phyloP scores from a whole-genome alignment of 2,888 invertebrate genomes.

The Panzeria rudis region DNA sequence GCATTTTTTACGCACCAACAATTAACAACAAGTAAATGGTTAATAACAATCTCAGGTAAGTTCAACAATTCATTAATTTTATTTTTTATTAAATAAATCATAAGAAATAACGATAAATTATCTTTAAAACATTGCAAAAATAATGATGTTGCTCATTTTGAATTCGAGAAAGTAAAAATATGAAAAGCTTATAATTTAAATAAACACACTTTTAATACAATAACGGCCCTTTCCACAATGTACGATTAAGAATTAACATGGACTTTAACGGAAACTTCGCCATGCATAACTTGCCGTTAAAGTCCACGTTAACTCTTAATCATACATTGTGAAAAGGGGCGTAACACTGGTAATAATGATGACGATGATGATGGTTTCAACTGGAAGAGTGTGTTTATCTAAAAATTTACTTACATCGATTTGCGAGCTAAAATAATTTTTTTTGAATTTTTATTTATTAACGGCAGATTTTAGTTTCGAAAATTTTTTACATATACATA shows the following conservation, averaged over 20 bases:
- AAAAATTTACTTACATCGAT: conserved; percentile 20
- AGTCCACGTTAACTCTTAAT: too few species aligned
- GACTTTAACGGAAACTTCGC: too few species aligned
- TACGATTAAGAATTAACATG: too few species aligned
- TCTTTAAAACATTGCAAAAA: not conserved
- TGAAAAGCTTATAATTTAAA: conserved; percentile 26
- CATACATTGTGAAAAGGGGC: too few species aligned
- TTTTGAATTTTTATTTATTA: not conserved
- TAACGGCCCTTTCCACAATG: too few species aligned
- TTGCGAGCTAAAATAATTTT: not conserved
- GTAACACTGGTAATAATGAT: not conserved
- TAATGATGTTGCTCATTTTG: conserved; percentile 36
- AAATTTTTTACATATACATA: not conserved
- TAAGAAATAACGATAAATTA: conserved; percentile 7
- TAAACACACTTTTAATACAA: conserved; percentile 46
- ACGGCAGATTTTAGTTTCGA: not conserved
- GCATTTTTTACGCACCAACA: conserved; percentile 59
- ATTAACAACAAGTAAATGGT: conserved; percentile 76
- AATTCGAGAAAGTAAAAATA: conserved; percentile 40
- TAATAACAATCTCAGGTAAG: conserved; percentile 81
- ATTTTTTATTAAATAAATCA: conserved; percentile 24
- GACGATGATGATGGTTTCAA: conserved; percentile 23
- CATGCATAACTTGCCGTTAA: too few species aligned
- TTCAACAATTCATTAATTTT: conserved; percentile 44
- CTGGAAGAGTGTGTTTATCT: conserved; percentile 52